phyloP scores from a whole-genome alignment of 2,888 invertebrate species.

The Patella caerulea region DNA sequence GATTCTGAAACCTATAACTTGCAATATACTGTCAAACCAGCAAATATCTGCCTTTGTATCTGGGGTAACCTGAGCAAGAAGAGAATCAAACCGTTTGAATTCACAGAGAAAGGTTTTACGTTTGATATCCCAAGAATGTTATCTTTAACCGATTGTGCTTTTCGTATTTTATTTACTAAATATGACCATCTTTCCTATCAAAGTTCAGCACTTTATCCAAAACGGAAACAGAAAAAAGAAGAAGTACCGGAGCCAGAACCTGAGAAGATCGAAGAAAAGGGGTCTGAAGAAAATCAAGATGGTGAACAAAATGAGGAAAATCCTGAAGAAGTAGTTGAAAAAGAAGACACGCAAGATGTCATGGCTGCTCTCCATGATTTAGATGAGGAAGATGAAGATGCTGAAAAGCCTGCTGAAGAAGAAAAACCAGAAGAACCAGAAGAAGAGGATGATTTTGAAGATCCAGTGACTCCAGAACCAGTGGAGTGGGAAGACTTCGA shows the following conservation, averaged over 20 bases:
- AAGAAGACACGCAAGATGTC: slow-evolving; percentile 46
- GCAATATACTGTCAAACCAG: slow-evolving; percentile 60
- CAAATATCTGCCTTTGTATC: slow-evolving; percentile 63
- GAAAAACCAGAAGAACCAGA: slow-evolving; percentile 55
- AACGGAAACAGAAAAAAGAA: slow-evolving; percentile 54
- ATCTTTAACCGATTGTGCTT: slow-evolving; percentile 66
- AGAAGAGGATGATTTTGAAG: slow-evolving; percentile 59
- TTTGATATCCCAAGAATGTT: slow-evolving; percentile 69
- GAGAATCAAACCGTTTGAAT: slow-evolving; percentile 69
- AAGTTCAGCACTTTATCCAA: slow-evolving; percentile 59
- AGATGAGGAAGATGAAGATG: slow-evolving; percentile 49
- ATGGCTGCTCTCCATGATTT: slow-evolving; percentile 48
- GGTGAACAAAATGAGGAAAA: slow-evolving; percentile 44
- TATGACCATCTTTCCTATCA: slow-evolving; percentile 68
- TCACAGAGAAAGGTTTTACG: slow-evolving; percentile 61
- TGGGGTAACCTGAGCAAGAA: slow-evolving; percentile 72
- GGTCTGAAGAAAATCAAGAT: slow-evolving; percentile 41
- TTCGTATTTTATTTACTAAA: slow-evolving; percentile 64
- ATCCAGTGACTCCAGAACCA: slow-evolving; percentile 66
- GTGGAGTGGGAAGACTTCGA: slow-evolving; percentile 70
- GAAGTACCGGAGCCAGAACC: slow-evolving; percentile 22
- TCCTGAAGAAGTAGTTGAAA: slow-evolving; percentile 34
- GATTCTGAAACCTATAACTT: slow-evolving; percentile 69
- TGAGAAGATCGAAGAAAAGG: slow-evolving; percentile 38
- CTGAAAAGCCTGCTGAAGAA: slow-evolving; percentile 50